A percentile compares a stretch with the other conserved stretches of the same genome.
Conservation (phyloP, 2,888 invertebrate species). For the Sialis lutaria region DNA sequence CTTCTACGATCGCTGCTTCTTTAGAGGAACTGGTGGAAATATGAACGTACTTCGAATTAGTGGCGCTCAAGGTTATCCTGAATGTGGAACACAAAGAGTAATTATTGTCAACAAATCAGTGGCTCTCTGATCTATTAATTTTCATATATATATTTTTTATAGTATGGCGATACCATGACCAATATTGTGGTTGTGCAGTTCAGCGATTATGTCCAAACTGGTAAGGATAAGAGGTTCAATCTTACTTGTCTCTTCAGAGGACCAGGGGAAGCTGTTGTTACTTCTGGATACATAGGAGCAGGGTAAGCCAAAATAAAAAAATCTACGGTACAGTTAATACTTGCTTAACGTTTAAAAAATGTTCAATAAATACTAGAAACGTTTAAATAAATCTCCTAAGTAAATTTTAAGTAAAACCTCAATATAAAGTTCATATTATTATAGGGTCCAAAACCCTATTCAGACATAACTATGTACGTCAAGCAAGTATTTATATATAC, state of each 20-base stretch:
- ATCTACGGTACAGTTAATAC: too few relatives aligned
- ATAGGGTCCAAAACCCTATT: too few relatives aligned
- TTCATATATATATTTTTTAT: not conserved
- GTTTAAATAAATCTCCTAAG: too few relatives aligned
- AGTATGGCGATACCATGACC: constrained; percentile 79
- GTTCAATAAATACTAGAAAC: too few relatives aligned
- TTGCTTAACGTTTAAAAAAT: too few relatives aligned
- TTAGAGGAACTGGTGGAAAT: constrained; percentile 76
- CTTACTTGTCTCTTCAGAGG: constrained; percentile 83
- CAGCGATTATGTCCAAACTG: constrained; percentile 83
- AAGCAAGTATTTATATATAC: too few relatives aligned
- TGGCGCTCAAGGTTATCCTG: constrained; percentile 83
- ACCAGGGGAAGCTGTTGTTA: constrained; percentile 84
- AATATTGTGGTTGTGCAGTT: constrained; percentile 89
- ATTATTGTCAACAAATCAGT: constrained; percentile 8
- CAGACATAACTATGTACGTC: too few relatives aligned
- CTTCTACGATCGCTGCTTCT: constrained; percentile 80
- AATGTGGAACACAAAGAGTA: constrained; percentile 79
- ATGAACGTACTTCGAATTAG: constrained; percentile 70
- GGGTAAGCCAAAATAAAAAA: constrained; percentile 39
- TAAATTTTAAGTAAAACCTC: too few relatives aligned
- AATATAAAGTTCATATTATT: too few relatives aligned
- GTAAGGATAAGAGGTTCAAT: constrained; percentile 79
- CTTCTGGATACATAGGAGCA: constrained; percentile 81
- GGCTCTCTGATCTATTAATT: not conserved